These are phyloP conservation scores for Muricea muricata DNA, from an alignment of 92 coral and sea anemone genomes.

Conservation along the genomic window DNA sequence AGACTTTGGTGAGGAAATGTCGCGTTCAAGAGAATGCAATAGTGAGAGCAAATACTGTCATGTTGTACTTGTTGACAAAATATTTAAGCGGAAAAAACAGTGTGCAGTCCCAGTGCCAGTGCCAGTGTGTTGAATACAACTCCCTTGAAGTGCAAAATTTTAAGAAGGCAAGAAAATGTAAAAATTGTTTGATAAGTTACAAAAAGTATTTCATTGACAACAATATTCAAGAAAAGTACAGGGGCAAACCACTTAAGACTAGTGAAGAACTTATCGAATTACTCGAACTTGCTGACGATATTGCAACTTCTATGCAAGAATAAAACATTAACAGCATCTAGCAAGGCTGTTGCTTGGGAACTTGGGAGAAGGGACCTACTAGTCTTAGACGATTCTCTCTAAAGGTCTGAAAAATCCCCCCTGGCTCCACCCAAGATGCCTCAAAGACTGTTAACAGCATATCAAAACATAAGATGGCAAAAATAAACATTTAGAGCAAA, in stretches of 20 bases:
- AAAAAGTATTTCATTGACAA: background rate
- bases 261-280: background rate
- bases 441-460: too few relatives aligned
- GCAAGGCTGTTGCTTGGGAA: too few relatives aligned
- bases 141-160: background rate
- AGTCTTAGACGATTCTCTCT: too few relatives aligned
- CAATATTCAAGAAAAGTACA: too few relatives aligned
- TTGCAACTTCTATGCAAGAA: background rate
- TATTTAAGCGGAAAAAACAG: background rate
- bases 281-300: background rate
- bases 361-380: too few relatives aligned
- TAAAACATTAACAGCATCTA: background rate
- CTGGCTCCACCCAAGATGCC: too few relatives aligned
- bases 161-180: slow-evolving; percentile 1
- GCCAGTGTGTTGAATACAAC: background rate
- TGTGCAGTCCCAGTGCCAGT: background rate
- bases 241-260: background rate
- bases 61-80: background rate
- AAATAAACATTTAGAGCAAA: too few relatives aligned
- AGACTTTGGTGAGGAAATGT: background rate
- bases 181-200: background rate
- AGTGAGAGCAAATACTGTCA: background rate
- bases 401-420: too few relatives aligned
- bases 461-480: too few relatives aligned
- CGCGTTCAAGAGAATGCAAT: background rate